A percentile compares a stretch with the other conserved stretches of the same genome.
Evolutionary conservation across 1,140 invertebrate genomes (phyloP).

Genomic region (Bicyclus anynana): DNA sequence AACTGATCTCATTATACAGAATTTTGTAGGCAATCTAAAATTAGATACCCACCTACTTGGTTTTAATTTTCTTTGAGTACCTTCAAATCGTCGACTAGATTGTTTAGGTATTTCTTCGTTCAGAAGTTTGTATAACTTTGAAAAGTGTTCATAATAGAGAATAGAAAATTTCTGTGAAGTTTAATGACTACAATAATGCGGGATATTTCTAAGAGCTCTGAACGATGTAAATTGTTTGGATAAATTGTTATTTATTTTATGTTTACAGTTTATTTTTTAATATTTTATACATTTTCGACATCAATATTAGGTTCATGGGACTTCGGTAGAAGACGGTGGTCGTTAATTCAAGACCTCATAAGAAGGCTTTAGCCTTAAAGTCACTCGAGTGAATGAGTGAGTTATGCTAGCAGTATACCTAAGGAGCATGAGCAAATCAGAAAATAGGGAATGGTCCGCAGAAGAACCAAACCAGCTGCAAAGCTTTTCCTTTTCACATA

Average conservation of each 20-base stretch:
- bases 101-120: too few relatives aligned
- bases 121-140: constrained; percentile 23
- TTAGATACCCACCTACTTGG: constrained; percentile 16
- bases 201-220: constrained; percentile 19
- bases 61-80: too few relatives aligned
- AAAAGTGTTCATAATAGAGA: constrained; percentile 25
- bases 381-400: too few relatives aligned
- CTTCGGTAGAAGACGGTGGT: too few relatives aligned
- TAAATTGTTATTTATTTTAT: constrained; percentile 9
- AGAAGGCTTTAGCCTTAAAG: too few relatives aligned
- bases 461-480: too few relatives aligned
- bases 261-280: background rate
- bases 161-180: constrained; percentile 20
- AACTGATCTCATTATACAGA: constrained; percentile 44
- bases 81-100: too few relatives aligned
- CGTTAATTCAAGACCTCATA: too few relatives aligned
- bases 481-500: too few relatives aligned
- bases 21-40: constrained; percentile 32
- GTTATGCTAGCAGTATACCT: too few relatives aligned
- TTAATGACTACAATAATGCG: constrained; percentile 21
- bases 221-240: constrained; percentile 22
- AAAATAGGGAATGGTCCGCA: too few relatives aligned
- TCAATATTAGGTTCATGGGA: constrained; percentile 5
- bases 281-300: constrained; percentile 2
- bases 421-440: too few relatives aligned